phyloP scores from a whole-genome alignment of 64 coral and sea anemone genomes.

The Actinia equina region DNA sequence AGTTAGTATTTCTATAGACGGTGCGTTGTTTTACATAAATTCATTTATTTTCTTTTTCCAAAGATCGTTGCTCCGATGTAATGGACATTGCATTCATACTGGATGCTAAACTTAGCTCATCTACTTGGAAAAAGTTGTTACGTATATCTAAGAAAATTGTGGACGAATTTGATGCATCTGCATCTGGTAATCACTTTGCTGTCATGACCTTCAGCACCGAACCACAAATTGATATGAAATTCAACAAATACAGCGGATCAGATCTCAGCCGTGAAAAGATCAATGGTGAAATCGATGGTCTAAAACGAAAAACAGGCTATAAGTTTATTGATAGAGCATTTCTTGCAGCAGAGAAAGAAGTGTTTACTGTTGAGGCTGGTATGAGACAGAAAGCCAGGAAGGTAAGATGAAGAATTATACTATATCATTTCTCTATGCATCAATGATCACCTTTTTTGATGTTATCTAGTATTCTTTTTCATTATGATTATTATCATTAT shows the following conservation, averaged over 20 bases:
- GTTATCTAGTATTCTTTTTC: too few species aligned
- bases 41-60: neutral
- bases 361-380: neutral
- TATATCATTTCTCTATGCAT: neutral
- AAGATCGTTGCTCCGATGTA: neutral
- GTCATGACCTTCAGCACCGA: constrained; percentile 39
- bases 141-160: neutral
- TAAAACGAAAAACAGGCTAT: neutral
- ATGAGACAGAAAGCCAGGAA: neutral
- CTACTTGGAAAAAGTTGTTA: neutral
- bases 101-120: neutral
- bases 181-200: constrained; percentile 21
- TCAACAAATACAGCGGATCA: constrained; percentile 33
- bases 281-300: neutral
- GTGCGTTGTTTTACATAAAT: neutral
- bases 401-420: neutral
- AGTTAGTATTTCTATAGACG: too few species aligned
- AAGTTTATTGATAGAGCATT: constrained; percentile 12
- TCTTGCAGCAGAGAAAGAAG: neutral
- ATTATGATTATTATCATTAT: too few species aligned
- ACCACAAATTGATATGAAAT: constrained; percentile 30
- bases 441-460: too few species aligned
- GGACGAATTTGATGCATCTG: constrained; percentile 12
- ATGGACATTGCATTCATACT: neutral
- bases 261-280: constrained; percentile 31